phyloP scores from a whole-genome alignment of 2,888 invertebrate species.

The Mesorhabditis spiculigera region DNA sequence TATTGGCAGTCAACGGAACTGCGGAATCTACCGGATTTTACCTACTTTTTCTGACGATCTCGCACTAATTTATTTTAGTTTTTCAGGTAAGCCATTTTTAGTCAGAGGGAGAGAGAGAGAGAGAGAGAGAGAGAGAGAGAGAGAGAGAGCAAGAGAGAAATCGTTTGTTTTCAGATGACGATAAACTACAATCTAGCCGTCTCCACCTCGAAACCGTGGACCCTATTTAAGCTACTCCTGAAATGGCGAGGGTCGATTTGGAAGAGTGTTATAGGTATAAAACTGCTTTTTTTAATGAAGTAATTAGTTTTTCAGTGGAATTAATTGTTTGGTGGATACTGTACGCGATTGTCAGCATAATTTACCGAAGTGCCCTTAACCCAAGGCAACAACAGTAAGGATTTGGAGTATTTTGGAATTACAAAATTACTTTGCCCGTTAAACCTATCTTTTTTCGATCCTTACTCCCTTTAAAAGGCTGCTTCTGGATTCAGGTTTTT shows the following conservation, averaged over 20 bases:
- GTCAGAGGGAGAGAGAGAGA: too few relatives aligned
- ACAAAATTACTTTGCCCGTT: background rate
- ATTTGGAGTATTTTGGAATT: constrained; percentile 5
- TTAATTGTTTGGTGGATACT: constrained; percentile 37
- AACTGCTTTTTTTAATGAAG: too few relatives aligned
- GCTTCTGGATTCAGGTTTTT: background rate
- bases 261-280: constrained; percentile 32
- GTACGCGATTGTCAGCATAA: constrained; percentile 35
- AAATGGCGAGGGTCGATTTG: constrained; percentile 45
- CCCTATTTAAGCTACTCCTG: constrained; percentile 41
- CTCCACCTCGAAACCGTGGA: constrained; percentile 44
- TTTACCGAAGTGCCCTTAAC: constrained; percentile 36
- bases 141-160: too few relatives aligned
- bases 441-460: background rate
- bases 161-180: constrained; percentile 24
- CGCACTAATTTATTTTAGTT: too few relatives aligned
- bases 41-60: too few relatives aligned
- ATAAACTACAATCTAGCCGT: constrained; percentile 45
- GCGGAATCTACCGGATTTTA: too few relatives aligned
- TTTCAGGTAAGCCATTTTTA: too few relatives aligned
- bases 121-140: too few relatives aligned
- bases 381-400: constrained; percentile 39
- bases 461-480: background rate
- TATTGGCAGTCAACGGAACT: too few relatives aligned
- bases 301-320: constrained; percentile 16